Conservation (phyloP, 92 coral and sea anemone genomes). For the Umimayanthus kanabou region DNA sequence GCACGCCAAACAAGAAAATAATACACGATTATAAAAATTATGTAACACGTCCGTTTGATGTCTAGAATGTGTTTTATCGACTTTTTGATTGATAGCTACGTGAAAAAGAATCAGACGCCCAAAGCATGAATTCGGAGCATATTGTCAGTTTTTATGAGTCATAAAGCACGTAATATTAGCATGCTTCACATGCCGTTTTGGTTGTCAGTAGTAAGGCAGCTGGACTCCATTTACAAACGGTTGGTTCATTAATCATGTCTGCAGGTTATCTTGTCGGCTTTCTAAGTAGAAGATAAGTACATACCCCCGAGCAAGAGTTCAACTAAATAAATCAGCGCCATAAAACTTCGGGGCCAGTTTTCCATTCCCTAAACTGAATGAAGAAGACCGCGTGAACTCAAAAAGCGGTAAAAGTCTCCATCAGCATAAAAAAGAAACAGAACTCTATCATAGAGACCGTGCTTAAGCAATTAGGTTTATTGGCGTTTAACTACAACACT, state of each 20-base stretch:
- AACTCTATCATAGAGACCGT: neutral
- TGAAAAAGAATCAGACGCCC: neutral
- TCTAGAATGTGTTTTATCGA: neutral
- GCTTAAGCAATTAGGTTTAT: neutral
- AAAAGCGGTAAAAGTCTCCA: neutral
- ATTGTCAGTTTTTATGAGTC: neutral
- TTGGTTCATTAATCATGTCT: neutral
- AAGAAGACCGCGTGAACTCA: neutral
- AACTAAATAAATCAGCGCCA: neutral
- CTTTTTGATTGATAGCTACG: too few species aligned
- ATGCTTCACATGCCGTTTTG: neutral
- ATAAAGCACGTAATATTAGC: neutral
- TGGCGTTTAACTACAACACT: neutral
- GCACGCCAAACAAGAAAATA: neutral
- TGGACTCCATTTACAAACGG: neutral
- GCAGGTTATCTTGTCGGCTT: neutral
- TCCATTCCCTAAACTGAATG: neutral
- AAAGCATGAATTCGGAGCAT: neutral
- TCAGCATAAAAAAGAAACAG: neutral
- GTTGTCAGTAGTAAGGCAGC: neutral
- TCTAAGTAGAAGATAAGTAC: neutral
- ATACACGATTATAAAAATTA: too few species aligned
- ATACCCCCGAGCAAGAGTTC: neutral
- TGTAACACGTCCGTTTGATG: neutral
- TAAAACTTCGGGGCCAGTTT: neutral